Base-by-base conservation (phyloP, 2,113 vertebrate species). In the Eulacestoma nigropectus region DNA sequence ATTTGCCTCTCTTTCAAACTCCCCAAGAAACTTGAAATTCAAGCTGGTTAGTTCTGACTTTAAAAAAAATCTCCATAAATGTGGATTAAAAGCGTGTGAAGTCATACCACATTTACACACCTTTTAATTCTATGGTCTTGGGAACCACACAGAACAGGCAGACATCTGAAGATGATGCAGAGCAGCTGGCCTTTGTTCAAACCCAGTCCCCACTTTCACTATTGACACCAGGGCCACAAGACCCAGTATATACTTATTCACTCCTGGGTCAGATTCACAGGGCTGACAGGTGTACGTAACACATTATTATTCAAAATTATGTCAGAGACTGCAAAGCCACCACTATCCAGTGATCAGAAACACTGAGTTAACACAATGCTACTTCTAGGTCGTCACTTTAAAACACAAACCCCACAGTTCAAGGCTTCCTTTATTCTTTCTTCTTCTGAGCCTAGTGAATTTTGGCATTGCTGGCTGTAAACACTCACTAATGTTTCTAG, bases 281-380 rank as follows among this genome's bases (percentile, higher is more conserved):
- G 29, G 27, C 27, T 70, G 30, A 37, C 46, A 77, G 33, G 26
- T 33, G 3, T 19, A 27, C 35, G 4, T 20, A 85, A 62, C 12
- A 70, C 4, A 16, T 64, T 35, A n/a, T 13, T 56, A 41, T 39
- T 62, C 57, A 57, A 83, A 89, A 26, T 11, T 0, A 50, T 6
- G 2, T 33, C 44, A 62, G 32, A 67, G 22, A 19, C 27, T 22
- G 33, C 49, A 67, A 70, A 35, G 37, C 16, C 55, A 37, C 22
- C 10, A 73, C 44, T 15, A 35, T 16, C 16, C 52, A 70, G 22
- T 7, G 15, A 56, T 42, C 39, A 86, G 49, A 87, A 91, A 72
- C 22, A 4, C 16, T 1, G 7, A 72, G 23, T 53, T 64, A 91
- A 65, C 50, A 44, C 0, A 0, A 72, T 35, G 27, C 12, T 25